These are phyloP conservation scores for Remorina albescens DNA, from an alignment of 2,797 vertebrate genomes.

Conservation along the genomic window DNA sequence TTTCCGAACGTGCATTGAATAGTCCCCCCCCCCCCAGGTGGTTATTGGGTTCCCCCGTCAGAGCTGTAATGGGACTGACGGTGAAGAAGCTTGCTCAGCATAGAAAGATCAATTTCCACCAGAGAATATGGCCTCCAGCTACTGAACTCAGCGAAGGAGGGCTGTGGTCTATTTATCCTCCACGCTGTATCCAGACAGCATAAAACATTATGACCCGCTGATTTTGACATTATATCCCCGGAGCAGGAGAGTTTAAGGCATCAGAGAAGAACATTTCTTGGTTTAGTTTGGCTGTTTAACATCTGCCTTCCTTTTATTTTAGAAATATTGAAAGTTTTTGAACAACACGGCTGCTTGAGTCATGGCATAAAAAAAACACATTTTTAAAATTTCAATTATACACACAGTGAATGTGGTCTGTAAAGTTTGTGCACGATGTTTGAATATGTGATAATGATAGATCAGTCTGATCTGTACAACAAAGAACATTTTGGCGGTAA, in stretches of 20 bases:
- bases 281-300: neutral
- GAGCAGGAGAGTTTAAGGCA: neutral
- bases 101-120: constrained; percentile 39
- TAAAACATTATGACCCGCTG: neutral
- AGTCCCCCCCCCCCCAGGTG: constrained; percentile 25
- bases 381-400: neutral
- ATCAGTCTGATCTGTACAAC: too few species aligned
- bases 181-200: neutral
- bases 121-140: constrained; percentile 35
- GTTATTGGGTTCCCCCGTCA: constrained; percentile 43
- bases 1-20: neutral
- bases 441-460: too few species aligned
- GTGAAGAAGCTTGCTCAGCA: constrained; percentile 40
- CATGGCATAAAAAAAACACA: neutral
- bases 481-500: too few species aligned
- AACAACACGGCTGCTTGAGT: too few species aligned
- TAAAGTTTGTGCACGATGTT: neutral
- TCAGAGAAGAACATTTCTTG: neutral
- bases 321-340: neutral
- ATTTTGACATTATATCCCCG: constrained; percentile 3
- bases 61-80: constrained; percentile 35
- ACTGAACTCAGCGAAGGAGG: constrained; percentile 26
- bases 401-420: neutral
- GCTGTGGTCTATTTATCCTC: neutral
- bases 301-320: neutral